Evolutionary conservation across 2,113 vertebrate genomes (phyloP).

Genomic region (Notiomystis cincta): DNA sequence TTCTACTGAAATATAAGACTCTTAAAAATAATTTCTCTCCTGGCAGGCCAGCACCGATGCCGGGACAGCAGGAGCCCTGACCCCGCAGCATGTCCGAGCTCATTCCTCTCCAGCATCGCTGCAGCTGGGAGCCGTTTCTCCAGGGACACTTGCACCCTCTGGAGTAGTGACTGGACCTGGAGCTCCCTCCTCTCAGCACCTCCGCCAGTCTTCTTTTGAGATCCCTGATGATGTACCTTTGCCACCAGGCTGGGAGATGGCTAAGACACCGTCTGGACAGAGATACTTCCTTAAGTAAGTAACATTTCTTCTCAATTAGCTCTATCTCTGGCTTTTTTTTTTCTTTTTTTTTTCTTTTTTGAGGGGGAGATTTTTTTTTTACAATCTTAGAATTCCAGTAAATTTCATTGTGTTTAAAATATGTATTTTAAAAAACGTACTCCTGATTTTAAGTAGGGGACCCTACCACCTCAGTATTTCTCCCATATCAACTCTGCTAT

Average conservation of each 20-base stretch:
- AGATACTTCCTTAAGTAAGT: slow-evolving; percentile 99
- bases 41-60: slow-evolving; percentile 92
- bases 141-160: slow-evolving; percentile 76
- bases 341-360: not conserved
- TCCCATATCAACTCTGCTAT: not conserved
- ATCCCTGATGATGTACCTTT: slow-evolving; percentile 93
- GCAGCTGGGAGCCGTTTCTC: slow-evolving; percentile 86
- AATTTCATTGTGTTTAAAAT: not conserved
- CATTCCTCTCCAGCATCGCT: slow-evolving; percentile 96
- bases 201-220: slow-evolving; percentile 97
- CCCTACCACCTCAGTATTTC: not conserved
- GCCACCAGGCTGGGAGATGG: slow-evolving; percentile 98
- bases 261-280: slow-evolving; percentile 95
- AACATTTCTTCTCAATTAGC: not conserved
- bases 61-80: slow-evolving; percentile 84
- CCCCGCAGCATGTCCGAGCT: slow-evolving; percentile 92
- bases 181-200: slow-evolving; percentile 82
- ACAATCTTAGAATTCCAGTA: not conserved
- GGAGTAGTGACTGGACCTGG: slow-evolving; percentile 77
- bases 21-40: slow-evolving; percentile 33
- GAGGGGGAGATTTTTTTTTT: not conserved
- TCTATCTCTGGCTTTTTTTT: not conserved
- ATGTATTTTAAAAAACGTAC: not conserved
- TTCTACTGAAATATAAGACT: not conserved
- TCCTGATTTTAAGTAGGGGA: not conserved